A percentile compares a stretch with the other conserved stretches of the same genome.
Conservation (phyloP, 2,888 invertebrate genomes). For the Mallateleia sp. region DNA sequence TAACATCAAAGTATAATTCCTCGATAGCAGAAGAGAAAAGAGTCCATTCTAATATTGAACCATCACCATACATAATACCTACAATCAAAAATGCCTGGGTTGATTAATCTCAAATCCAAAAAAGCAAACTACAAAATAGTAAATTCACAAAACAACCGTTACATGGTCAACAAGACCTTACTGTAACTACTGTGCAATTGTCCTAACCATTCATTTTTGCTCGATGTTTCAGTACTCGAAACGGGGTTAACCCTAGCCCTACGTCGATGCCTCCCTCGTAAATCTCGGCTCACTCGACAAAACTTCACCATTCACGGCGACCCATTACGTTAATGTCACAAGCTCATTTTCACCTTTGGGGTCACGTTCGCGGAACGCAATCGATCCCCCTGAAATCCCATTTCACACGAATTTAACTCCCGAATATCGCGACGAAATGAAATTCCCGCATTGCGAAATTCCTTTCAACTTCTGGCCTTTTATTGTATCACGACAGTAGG, state of each 20-base stretch:
- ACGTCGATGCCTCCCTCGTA: constrained; percentile 44
- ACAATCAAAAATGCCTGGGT: no score
- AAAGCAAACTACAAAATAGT: no score
- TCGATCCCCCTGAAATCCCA: not conserved
- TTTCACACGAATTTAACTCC: constrained; percentile 40
- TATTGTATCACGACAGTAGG: constrained; percentile 9
- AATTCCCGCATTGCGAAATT: constrained; percentile 14
- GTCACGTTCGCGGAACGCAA: constrained; percentile 40
- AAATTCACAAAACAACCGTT: no score
- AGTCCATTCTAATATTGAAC: no score
- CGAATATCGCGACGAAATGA: constrained; percentile 12
- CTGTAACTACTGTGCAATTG: no score
- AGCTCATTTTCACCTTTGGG: constrained; percentile 65
- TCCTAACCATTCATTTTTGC: no score
- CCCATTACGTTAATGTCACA: constrained; percentile 52
- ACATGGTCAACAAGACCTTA: no score
- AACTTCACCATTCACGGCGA: constrained; percentile 36
- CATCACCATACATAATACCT: no score
- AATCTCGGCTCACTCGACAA: constrained; percentile 43
- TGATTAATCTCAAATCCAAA: no score
- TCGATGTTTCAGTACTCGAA: not conserved
- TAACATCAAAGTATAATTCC: no score
- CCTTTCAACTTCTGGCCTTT: not conserved
- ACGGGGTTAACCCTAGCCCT: constrained; percentile 47
- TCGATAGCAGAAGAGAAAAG: no score